These are phyloP conservation scores for Acanthococcus lagerstroemiae DNA, from an alignment of 2,888 invertebrate species.

Conservation along the genomic window DNA sequence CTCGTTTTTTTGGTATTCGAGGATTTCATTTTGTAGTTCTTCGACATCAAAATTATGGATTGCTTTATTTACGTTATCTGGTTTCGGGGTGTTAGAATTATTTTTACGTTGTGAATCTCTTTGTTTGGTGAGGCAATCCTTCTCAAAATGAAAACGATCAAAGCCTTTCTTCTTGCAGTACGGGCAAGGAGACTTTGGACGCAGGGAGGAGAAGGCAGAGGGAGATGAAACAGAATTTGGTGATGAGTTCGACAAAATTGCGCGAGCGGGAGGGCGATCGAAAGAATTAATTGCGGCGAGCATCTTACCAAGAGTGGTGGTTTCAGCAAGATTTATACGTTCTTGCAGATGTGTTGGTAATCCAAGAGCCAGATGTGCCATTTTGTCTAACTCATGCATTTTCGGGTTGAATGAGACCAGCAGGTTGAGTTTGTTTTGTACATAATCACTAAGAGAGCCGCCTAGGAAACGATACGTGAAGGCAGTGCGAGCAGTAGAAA, in stretches of 20 bases:
- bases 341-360: not conserved
- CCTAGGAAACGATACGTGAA: not conserved
- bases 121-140: not conserved
- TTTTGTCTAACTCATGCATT: not conserved
- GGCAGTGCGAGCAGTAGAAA: not conserved
- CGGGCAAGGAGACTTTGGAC: not conserved
- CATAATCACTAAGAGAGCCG: not conserved
- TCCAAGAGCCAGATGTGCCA: not conserved
- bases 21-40: not conserved
- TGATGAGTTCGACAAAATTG: not conserved
- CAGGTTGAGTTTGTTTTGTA: not conserved
- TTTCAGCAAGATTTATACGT: not conserved
- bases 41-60: not conserved
- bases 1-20: constrained; percentile 6
- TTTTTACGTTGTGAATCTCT: not conserved
- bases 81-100: not conserved
- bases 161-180: not conserved
- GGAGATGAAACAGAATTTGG: not conserved
- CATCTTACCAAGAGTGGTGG: not conserved
- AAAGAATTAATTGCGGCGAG: not conserved
- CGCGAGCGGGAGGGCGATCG: not conserved
- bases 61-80: not conserved
- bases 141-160: not conserved
- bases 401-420: not conserved
- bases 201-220: not conserved